Base-by-base conservation (phyloP, 2,797 vertebrate genomes). In the Pelobates cultripes region DNA sequence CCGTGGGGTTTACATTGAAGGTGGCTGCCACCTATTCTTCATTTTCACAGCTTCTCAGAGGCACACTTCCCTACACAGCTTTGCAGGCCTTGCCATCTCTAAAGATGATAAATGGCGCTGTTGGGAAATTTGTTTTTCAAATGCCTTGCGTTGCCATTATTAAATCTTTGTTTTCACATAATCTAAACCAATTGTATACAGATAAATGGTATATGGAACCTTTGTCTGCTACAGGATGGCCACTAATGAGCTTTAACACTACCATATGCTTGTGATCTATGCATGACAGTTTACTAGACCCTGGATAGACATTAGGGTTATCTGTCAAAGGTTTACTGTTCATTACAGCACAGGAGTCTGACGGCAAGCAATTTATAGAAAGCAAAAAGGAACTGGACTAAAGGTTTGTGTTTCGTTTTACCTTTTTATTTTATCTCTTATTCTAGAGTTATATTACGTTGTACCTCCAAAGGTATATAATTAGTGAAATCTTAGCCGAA, bases 91-190 rank as follows among this genome's bases (percentile, higher is more conserved):
- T 43, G 4, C 57, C 42, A 43, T 76, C 43, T 47, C 60, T 47
- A 63, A 76, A 76, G 44, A 64, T 74, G 12, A 61, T 28, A 43
- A 69, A 80, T 69, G 47, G 63, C 70, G 69, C 79, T 55, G 41
- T 70, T 69, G 79, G 79, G 79, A 75, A 76, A 76, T 74, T 69
- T 75, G 70, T 51, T 67, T 74, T 60, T 69, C 79, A 80, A 80
- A 75, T 75, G 64, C 64, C 43, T 67, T 45, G 42, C 51, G 55
- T 74, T 80, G 47, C 47, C 72, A 68, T 80, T 57, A 80, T 80
- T 67, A 75, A 57, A 74, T 74, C 71, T 69, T 80, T 80, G 72
- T 75, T 80, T 73, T 60, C 43, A 9, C 63, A 61, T 69, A 61
- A 55, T 80, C 60, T 43, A 55, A 73, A 61, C 15, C 70, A 28